phyloP scores from a whole-genome alignment of 1,140 invertebrate genomes.

The Trichonephila clavipes region DNA sequence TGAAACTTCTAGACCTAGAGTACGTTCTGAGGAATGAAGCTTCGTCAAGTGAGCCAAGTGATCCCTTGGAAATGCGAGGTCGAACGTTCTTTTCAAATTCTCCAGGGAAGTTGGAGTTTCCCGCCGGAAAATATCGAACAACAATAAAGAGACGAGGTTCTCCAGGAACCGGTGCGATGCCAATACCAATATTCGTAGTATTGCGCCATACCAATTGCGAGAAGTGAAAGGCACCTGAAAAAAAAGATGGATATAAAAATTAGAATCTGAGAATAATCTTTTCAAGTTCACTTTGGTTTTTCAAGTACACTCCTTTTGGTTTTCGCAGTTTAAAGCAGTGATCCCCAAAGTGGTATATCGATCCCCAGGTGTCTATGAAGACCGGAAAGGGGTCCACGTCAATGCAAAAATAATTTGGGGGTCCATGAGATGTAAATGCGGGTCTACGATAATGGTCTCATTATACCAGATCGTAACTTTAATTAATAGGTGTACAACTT shows the following conservation, averaged over 20 bases:
- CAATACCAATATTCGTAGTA: constrained; percentile 54
- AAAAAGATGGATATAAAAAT: background rate
- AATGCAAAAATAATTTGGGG: too few species aligned
- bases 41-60: constrained; percentile 16
- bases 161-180: constrained; percentile 62
- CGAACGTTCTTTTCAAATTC: constrained; percentile 69
- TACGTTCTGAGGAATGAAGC: constrained; percentile 55
- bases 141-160: constrained; percentile 49
- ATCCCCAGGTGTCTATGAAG: too few species aligned
- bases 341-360: too few species aligned
- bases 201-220: constrained; percentile 55
- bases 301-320: too few species aligned
- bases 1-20: constrained; percentile 37
- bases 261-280: too few species aligned
- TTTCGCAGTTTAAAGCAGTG: too few species aligned
- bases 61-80: constrained; percentile 21
- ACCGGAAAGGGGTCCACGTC: too few species aligned
- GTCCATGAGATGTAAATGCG: too few species aligned
- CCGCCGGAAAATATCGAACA: constrained; percentile 49
- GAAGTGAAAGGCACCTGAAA: constrained; percentile 68
- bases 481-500: too few species aligned
- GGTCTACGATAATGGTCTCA: too few species aligned
- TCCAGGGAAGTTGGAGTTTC: constrained; percentile 69
- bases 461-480: too few species aligned
- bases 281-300: too few species aligned